phyloP scores from a whole-genome alignment of 2,888 invertebrate species.

The Athalia rosae region DNA sequence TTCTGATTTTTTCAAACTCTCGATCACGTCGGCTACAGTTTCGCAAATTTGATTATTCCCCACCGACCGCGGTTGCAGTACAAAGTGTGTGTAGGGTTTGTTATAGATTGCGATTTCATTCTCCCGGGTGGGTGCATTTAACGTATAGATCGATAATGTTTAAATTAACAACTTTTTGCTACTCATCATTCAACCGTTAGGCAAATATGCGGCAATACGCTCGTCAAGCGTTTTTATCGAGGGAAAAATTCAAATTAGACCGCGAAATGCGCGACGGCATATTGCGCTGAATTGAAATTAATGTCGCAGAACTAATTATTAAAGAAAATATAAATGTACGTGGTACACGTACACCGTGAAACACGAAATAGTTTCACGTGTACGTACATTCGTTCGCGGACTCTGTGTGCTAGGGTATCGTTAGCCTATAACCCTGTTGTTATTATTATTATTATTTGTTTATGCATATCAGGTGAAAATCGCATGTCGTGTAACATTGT shows the following conservation, averaged over 20 bases:
- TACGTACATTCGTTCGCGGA: neutral
- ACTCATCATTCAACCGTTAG: slow-evolving; percentile 70
- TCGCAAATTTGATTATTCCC: no score
- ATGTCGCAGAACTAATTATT: slow-evolving; percentile 70
- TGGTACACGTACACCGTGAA: neutral
- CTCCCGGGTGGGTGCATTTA: slow-evolving; percentile 29
- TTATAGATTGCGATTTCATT: slow-evolving; percentile 9
- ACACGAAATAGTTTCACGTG: neutral
- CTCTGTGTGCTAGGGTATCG: neutral
- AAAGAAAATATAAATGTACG: slow-evolving; percentile 40
- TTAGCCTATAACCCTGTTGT: slow-evolving; percentile 1
- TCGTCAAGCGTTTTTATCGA: slow-evolving; percentile 63
- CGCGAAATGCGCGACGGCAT: slow-evolving; percentile 61
- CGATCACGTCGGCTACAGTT: no score
- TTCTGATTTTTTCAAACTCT: no score
- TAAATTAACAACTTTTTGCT: slow-evolving; percentile 43
- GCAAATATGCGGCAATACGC: slow-evolving; percentile 67
- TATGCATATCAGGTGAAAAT: no score
- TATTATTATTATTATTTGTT: no score
- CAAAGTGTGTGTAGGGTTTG: neutral
- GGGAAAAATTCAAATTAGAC: slow-evolving; percentile 71
- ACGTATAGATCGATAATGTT: slow-evolving; percentile 40
- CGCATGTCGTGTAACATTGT: no score
- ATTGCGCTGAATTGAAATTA: slow-evolving; percentile 72
- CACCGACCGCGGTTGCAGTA: neutral